Conservation (phyloP, 2,797 vertebrate genomes). For the Allobates femoralis region DNA sequence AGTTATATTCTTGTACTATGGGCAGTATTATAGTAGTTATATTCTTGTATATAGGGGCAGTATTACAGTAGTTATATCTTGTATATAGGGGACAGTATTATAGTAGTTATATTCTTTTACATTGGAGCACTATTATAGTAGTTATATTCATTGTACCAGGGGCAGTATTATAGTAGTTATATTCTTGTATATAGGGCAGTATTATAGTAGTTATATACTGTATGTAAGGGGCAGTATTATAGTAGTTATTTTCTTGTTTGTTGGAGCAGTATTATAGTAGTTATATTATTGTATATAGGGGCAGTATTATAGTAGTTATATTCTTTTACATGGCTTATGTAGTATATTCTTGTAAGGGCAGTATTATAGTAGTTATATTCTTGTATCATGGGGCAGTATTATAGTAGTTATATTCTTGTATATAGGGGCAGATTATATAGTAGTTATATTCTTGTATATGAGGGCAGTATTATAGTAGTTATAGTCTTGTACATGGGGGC, state of each 20-base stretch:
- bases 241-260: no score
- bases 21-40: neutral
- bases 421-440: no score
- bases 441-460: no score
- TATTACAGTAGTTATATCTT: neutral
- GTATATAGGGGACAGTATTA: neutral
- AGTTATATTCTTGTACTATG: no score
- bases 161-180: neutral
- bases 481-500: neutral
- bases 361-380: conserved; percentile 10
- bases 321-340: neutral
- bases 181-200: conserved; percentile 3
- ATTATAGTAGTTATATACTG: conserved; percentile 1
- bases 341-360: no score
- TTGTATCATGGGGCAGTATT: neutral
- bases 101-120: conserved; percentile 3
- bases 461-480: neutral
- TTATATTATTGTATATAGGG: no score
- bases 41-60: no score
- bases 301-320: conserved; percentile 20
- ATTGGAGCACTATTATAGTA: neutral
- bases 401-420: conserved; percentile 14
- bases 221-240: neutral
- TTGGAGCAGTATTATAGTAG: no score
- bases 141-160: neutral